Evolutionary conservation across 2,888 invertebrate genomes (phyloP).

Genomic region (Palloptera scutellata): DNA sequence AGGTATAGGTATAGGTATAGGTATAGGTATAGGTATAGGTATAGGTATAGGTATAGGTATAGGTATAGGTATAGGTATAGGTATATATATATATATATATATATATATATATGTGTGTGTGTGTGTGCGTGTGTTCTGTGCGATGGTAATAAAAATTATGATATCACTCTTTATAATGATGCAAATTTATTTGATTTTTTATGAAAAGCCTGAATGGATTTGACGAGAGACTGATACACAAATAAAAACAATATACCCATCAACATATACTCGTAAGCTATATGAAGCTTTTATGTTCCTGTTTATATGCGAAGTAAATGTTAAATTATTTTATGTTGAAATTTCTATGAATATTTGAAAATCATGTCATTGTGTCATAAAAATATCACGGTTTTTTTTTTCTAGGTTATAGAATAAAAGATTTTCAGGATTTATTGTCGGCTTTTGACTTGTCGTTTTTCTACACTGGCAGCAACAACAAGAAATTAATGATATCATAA

Average conservation of each 20-base stretch:
- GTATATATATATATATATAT: background rate
- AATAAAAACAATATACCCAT: constrained; percentile 14
- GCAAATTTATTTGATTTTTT: constrained; percentile 23
- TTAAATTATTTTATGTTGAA: constrained; percentile 28
- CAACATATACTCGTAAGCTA: constrained; percentile 5
- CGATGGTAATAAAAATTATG: constrained; percentile 14
- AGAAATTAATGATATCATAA: too few relatives aligned
- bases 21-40: too few relatives aligned
- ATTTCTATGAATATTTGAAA: constrained; percentile 29
- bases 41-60: too few relatives aligned
- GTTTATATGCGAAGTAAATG: constrained; percentile 33
- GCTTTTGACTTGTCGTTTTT: background rate
- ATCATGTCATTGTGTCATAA: constrained; percentile 25
- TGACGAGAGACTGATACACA: background rate
- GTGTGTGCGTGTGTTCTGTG: background rate
- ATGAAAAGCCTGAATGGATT: background rate
- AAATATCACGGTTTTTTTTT: constrained; percentile 1
- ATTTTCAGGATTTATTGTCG: constrained; percentile 14
- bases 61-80: background rate
- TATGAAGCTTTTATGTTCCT: constrained; percentile 14
- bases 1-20: too few relatives aligned
- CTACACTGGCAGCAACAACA: too few relatives aligned
- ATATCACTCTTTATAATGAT: constrained; percentile 9
- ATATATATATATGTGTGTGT: background rate
- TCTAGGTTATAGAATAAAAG: background rate